Conservation (phyloP, 2,113 vertebrate species). For the Rhadina sibilatrix region DNA sequence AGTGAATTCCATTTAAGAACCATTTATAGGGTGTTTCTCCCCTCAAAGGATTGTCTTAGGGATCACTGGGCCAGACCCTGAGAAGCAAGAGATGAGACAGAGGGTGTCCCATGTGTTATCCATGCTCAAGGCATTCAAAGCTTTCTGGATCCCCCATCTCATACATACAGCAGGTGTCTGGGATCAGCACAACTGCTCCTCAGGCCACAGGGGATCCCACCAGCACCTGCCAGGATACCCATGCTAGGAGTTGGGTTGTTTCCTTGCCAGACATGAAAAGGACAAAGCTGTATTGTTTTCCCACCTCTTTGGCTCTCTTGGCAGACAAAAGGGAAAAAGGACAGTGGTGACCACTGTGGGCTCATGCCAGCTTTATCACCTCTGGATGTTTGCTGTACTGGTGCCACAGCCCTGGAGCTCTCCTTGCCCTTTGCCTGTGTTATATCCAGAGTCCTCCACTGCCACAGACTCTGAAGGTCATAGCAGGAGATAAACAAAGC, state of each 20-base stretch:
- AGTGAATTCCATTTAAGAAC: not conserved
- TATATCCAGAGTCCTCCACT: not conserved
- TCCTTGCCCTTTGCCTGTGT: not conserved
- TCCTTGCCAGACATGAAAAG: not conserved
- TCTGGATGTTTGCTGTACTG: not conserved
- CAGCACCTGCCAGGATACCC: not conserved
- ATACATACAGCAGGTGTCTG: not conserved
- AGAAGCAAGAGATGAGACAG: not conserved
- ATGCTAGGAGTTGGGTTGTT: accelerated
- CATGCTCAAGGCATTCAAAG: not conserved
- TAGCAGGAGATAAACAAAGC: not conserved
- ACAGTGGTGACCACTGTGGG: not conserved
- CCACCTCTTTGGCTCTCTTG: not conserved
- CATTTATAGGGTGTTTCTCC: accelerated
- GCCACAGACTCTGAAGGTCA: not conserved
- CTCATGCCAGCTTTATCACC: not conserved
- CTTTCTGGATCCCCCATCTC: not conserved
- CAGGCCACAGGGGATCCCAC: not conserved
- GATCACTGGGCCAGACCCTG: not conserved
- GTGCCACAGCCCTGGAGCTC: not conserved
- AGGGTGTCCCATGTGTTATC: accelerated
- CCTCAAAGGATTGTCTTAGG: not conserved
- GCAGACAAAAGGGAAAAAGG: not conserved
- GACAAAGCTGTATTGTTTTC: not conserved
- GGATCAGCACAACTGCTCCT: not conserved